Evolutionary conservation across 2,888 invertebrate genomes (phyloP).

Genomic region (Tenodera sinensis): DNA sequence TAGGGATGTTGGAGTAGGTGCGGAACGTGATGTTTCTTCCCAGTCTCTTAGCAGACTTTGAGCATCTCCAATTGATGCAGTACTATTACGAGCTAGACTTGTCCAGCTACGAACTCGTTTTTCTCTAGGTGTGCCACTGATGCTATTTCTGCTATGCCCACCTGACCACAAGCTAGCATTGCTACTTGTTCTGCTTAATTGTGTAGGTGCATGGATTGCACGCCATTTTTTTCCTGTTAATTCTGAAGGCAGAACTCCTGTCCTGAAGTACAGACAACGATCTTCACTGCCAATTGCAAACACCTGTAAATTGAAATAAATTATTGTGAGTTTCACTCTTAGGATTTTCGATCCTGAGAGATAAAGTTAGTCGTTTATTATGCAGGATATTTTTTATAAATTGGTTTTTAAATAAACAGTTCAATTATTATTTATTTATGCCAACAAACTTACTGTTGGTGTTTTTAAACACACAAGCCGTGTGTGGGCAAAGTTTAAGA

Average conservation of each 20-base stretch:
- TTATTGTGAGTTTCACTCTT: too few relatives aligned
- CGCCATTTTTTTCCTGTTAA: conserved; percentile 87
- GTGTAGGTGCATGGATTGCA: conserved; percentile 72
- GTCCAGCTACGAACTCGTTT: conserved; percentile 68
- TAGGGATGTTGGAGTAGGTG: conserved; percentile 67
- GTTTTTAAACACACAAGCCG: too few relatives aligned
- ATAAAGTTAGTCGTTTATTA: too few relatives aligned
- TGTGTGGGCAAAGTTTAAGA: too few relatives aligned
- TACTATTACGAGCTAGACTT: conserved; percentile 36
- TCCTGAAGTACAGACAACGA: conserved; percentile 74
- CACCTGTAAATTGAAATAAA: conserved; percentile 45
- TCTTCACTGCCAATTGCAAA: conserved; percentile 83
- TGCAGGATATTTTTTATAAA: too few relatives aligned
- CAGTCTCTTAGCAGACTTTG: conserved; percentile 49
- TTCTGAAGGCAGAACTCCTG: conserved; percentile 69
- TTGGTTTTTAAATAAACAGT: too few relatives aligned
- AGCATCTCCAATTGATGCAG: conserved; percentile 11
- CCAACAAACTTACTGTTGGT: too few relatives aligned
- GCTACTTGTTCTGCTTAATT: conserved; percentile 78
- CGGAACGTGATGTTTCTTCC: conserved; percentile 70
- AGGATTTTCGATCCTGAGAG: too few relatives aligned
- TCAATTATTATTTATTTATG: too few relatives aligned
- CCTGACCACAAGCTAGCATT: conserved; percentile 65
- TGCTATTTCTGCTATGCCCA: conserved; percentile 7
- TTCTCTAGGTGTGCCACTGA: conserved; percentile 43